These are phyloP conservation scores for Tadarida brasiliensis DNA, from an alignment of 2,797 vertebrate genomes.

Conservation along the genomic window DNA sequence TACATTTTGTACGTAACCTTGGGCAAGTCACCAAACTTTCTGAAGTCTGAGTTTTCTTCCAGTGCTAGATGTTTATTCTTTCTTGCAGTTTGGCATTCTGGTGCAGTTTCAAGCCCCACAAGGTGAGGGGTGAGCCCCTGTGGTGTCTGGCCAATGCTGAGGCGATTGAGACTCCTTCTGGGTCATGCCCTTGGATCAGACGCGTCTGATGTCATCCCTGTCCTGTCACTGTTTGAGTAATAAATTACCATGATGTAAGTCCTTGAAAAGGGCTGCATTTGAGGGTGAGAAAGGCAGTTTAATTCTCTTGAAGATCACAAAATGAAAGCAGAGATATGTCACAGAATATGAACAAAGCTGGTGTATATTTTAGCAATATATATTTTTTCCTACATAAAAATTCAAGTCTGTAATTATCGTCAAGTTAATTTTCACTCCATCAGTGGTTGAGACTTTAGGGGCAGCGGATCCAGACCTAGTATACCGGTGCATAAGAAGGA, in stretches of 20 bases:
- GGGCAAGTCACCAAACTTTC: slow-evolving; percentile 30
- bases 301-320: background rate
- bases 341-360: background rate
- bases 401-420: background rate
- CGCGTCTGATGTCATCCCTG: slow-evolving; percentile 8
- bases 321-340: background rate
- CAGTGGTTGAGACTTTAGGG: background rate
- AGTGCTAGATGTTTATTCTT: background rate
- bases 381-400: slow-evolving; percentile 25
- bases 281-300: background rate
- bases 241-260: background rate
- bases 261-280: background rate
- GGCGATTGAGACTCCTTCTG: background rate
- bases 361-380: background rate
- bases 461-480: background rate
- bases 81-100: background rate
- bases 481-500: background rate
- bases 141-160: background rate
- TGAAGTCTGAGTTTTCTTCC: slow-evolving; percentile 25
- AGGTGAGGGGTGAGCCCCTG: background rate
- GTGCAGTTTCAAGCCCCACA: background rate
- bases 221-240: background rate
- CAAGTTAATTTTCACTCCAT: slow-evolving; percentile 17
- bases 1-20: slow-evolving; percentile 9
- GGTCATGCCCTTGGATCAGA: background rate